These are phyloP conservation scores for Myrmecobius fasciatus DNA, from an alignment of 2,113 vertebrate species.

Conservation along the genomic window DNA sequence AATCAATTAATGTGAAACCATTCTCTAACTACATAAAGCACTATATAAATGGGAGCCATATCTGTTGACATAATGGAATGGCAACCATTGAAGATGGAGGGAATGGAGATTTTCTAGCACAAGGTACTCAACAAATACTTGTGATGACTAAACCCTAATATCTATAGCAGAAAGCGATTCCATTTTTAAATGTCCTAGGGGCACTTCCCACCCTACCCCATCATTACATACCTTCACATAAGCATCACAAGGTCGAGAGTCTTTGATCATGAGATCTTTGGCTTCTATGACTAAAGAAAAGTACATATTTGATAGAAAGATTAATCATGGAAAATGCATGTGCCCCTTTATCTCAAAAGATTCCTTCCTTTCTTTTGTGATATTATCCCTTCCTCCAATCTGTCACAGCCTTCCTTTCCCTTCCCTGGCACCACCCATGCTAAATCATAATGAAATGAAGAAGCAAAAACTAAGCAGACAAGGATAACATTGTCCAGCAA, in stretches of 20 bases:
- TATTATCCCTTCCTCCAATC: not conserved
- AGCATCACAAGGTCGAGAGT: conserved; percentile 81
- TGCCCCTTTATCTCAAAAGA: not conserved
- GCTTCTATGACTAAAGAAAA: conserved; percentile 90
- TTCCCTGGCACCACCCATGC: not conserved
- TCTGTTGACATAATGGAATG: not conserved
- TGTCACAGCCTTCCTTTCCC: not conserved
- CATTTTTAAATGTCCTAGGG: not conserved
- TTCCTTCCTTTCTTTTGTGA: not conserved
- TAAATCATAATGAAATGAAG: not conserved
- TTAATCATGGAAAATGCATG: not conserved
- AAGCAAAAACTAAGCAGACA: not conserved
- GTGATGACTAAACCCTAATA: not conserved
- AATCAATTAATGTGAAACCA: not conserved
- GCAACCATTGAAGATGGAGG: not conserved
- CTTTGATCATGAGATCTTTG: conserved; percentile 81
- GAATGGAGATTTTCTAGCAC: not conserved
- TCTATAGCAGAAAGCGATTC: not conserved
- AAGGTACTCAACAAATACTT: not conserved
- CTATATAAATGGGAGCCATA: not conserved
- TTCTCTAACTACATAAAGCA: not conserved
- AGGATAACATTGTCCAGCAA: not conserved
- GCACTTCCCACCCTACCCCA: not conserved
- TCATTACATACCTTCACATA: conserved; percentile 88
- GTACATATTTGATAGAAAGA: not conserved